Conservation (phyloP, 1,140 invertebrate genomes). For the Drosophila ananassae region DNA sequence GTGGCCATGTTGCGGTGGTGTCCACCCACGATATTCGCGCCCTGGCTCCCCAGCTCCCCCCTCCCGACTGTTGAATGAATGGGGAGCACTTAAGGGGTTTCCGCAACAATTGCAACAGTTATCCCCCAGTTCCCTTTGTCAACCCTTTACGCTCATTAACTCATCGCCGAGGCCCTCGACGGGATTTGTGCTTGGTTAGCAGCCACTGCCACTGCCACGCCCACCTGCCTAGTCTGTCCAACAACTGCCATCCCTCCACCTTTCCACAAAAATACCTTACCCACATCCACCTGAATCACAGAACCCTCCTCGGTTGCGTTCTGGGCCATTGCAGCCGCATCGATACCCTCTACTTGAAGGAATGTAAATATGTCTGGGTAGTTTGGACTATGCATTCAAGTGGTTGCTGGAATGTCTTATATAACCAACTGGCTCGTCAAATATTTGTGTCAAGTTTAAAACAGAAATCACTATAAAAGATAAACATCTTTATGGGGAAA, state of each 20-base stretch:
- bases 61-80: conserved; percentile 10
- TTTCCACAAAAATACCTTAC: background rate
- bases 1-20: background rate
- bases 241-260: too few species aligned
- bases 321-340: conserved; percentile 6
- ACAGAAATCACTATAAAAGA: background rate
- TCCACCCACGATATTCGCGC: background rate
- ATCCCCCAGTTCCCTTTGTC: conserved; percentile 30
- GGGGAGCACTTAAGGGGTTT: conserved; percentile 45
- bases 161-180: conserved; percentile 39
- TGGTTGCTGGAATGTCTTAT: background rate
- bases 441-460: background rate
- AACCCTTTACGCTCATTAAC: conserved; percentile 55
- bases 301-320: background rate
- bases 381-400: background rate
- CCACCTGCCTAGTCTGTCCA: background rate
- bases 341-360: background rate
- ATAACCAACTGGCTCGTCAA: background rate
- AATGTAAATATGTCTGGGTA: background rate
- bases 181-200: conserved; percentile 41
- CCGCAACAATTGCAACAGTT: conserved; percentile 39
- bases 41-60: background rate
- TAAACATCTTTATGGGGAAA: background rate
- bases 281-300: conserved; percentile 1
- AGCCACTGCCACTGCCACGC: background rate